These are phyloP conservation scores for Pristionchus maxplancki DNA, from an alignment of 2,888 invertebrate species.

Conservation along the genomic window DNA sequence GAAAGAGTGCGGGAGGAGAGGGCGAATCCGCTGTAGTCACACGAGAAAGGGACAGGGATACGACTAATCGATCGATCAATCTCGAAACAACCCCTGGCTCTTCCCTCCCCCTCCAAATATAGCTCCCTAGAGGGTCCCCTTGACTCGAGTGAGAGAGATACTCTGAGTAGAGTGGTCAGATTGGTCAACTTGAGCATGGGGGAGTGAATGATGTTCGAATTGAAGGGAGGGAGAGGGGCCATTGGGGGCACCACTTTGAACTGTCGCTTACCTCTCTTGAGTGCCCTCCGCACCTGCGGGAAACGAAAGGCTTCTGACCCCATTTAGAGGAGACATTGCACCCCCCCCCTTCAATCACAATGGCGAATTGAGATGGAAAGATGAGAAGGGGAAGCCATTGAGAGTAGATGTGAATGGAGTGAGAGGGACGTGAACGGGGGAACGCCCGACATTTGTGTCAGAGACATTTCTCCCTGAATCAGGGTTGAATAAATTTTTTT, in stretches of 20 bases:
- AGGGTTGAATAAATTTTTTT: too few species aligned
- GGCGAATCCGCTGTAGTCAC: constrained; percentile 23
- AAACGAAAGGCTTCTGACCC: background rate
- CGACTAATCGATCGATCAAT: background rate
- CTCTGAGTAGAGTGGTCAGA: constrained; percentile 19
- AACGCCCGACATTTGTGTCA: background rate
- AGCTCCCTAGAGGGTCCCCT: constrained; percentile 3
- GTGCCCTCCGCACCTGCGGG: constrained; percentile 36
- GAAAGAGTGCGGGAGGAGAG: background rate
- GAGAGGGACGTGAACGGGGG: background rate
- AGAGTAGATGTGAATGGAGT: constrained; percentile 1
- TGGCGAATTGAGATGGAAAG: constrained; percentile 31
- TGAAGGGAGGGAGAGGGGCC: background rate
- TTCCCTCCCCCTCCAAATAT: background rate
- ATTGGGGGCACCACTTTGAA: background rate
- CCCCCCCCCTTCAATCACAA: background rate
- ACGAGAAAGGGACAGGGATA: background rate
- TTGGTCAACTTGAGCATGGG: constrained; percentile 10
- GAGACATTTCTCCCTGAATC: background rate
- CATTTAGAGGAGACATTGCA: background rate
- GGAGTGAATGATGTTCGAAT: constrained; percentile 39
- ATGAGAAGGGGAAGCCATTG: constrained; percentile 31
- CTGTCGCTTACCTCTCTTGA: constrained; percentile 39
- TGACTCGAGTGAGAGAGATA: constrained; percentile 45
- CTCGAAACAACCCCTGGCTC: background rate